These are phyloP conservation scores for Smittia sp. DNA, from an alignment of 2,888 invertebrate species.

Conservation along the genomic window DNA sequence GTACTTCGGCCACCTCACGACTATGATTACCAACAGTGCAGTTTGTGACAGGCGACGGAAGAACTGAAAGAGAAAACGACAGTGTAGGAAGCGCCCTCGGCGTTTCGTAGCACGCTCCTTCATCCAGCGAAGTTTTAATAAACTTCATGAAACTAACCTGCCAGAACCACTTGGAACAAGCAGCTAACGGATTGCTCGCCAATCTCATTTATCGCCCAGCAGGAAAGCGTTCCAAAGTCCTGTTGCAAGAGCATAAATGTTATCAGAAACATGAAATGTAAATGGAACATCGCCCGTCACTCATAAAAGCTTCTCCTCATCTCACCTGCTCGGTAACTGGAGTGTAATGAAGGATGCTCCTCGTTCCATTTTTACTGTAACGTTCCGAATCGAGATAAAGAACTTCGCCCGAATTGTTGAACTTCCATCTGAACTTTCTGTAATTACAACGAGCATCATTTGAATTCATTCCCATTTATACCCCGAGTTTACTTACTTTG, in stretches of 20 bases:
- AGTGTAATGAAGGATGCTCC: slow-evolving; percentile 60
- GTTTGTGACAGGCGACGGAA: slow-evolving; percentile 75
- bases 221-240: slow-evolving; percentile 78
- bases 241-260: slow-evolving; percentile 46
- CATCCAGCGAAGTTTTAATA: neutral
- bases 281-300: neutral
- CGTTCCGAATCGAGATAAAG: slow-evolving; percentile 69
- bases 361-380: slow-evolving; percentile 68
- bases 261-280: neutral
- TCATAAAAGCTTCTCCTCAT: neutral
- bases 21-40: slow-evolving; percentile 76
- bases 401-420: slow-evolving; percentile 82
- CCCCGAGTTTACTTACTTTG: slow-evolving; percentile 46
- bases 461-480: neutral
- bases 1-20: slow-evolving; percentile 69
- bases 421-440: slow-evolving; percentile 80
- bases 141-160: slow-evolving; percentile 57
- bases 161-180: slow-evolving; percentile 77
- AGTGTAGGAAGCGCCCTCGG: neutral
- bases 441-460: slow-evolving; percentile 12
- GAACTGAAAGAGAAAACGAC: slow-evolving; percentile 55
- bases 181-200: slow-evolving; percentile 74
- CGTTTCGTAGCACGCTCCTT: too few species aligned
- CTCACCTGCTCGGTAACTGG: slow-evolving; percentile 54
- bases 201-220: slow-evolving; percentile 74